Evolutionary conservation across 2,113 vertebrate species (phyloP).

Genomic region (Psammodynastes pulverulentus): DNA sequence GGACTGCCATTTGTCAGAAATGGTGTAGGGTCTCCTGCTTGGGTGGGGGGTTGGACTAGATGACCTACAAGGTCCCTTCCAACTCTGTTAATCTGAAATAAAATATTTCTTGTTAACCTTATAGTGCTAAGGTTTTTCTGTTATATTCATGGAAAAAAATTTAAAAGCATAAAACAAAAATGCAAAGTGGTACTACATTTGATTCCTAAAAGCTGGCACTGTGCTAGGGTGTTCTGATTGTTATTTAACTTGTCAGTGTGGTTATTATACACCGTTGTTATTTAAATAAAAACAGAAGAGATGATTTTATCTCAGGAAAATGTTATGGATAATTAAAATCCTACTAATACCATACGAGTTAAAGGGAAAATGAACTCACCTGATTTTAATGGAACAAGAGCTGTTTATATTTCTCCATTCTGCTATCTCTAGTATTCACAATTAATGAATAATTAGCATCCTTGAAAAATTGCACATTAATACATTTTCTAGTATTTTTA

Average conservation of each 20-base stretch:
- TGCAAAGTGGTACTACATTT: background rate
- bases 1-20: too few relatives aligned
- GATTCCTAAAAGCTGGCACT: background rate
- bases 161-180: background rate
- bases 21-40: too few relatives aligned
- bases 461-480: background rate
- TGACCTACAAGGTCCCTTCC: too few relatives aligned
- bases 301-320: background rate
- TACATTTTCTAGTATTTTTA: background rate
- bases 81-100: too few relatives aligned
- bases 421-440: background rate
- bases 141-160: background rate
- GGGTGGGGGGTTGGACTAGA: too few relatives aligned
- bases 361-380: background rate
- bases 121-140: background rate
- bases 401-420: background rate
- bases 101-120: background rate
- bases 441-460: slow-evolving; percentile 1
- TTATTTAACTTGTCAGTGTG: background rate
- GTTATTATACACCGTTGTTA: background rate
- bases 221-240: background rate
- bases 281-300: background rate
- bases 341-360: background rate
- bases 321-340: background rate
- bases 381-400: background rate